Base-by-base conservation (phyloP, 2,888 invertebrate species). In the Temnothorax ravouxi region DNA sequence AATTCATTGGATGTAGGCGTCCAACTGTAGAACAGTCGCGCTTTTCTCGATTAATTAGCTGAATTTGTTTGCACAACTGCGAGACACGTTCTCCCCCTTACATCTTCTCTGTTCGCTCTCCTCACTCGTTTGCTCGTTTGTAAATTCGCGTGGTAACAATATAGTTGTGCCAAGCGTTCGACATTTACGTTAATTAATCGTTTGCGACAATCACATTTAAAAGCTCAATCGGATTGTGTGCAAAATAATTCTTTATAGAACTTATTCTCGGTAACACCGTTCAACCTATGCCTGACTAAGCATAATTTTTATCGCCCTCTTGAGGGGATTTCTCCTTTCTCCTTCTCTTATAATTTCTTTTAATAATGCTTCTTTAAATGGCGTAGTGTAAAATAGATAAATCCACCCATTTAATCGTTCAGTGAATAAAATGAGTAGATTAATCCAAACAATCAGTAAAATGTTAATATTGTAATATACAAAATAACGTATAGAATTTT, bases 101-200 rank as follows among this genome's bases (percentile, higher is more conserved):
- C 66, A 15, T 29, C 21, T 21, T 56, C 54, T 15, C 25, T 38
- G 1, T 34, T 3, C 21, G 4, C 25, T 47, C 25, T 72, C 15
- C 18, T 21, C 18, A 11, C 18, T 61, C 34, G 21, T 44, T 47
- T 41, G n/a, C 47, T 72, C 61, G n/a, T n/a, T n/a, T 25, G 41
- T 50, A 62, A 64, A 76, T 61, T 52, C 44, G 38, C 52, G 8
- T 25, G 15, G 9, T 50, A 74, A 44, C 50, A 74, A 72, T 61
- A 86, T 75, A 66, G 76, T 41, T 56, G 47, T 79, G 71, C 76
- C 84, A 84, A 87, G 85, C 71, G 81, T 84, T 88, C 81, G 83
- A 83, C 81, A 84, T 88, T 88, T 84, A 88, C 77, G 77, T 86
- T 87, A 87, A 86, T 88, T 86, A 86, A 84, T 81, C 54, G 67